Conservation (phyloP, 2,888 invertebrate species). For the Venustoraphidia nigricollis region DNA sequence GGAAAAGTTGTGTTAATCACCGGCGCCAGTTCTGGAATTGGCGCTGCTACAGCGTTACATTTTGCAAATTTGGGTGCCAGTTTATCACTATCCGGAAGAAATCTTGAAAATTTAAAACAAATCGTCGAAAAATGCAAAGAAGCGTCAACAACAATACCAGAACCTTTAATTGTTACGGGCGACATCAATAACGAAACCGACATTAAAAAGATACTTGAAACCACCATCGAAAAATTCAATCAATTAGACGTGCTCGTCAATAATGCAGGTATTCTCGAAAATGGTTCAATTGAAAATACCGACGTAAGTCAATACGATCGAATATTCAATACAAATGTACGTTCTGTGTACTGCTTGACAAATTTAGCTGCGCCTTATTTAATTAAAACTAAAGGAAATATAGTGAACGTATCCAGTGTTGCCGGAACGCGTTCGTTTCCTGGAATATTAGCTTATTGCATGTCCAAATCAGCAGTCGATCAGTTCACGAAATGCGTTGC, state of each 20-base stretch:
- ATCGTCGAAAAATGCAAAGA: constrained; percentile 40
- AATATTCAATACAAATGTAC: constrained; percentile 78
- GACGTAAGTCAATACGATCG: constrained; percentile 76
- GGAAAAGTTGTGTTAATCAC: constrained; percentile 62
- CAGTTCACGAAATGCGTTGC: constrained; percentile 89
- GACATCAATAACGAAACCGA: constrained; percentile 63
- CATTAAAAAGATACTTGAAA: constrained; percentile 51
- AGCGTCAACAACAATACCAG: constrained; percentile 17
- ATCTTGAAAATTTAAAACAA: constrained; percentile 46
- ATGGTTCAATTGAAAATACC: constrained; percentile 74
- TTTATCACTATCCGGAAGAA: constrained; percentile 57
- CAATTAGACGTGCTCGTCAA: constrained; percentile 71
- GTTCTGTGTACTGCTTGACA: constrained; percentile 67
- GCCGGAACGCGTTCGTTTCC: constrained; percentile 84
- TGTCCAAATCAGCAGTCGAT: constrained; percentile 89
- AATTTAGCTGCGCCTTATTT: constrained; percentile 80
- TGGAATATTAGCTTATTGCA: constrained; percentile 76
- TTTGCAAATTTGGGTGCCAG: constrained; percentile 61
- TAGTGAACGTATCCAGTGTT: constrained; percentile 92
- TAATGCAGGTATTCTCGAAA: constrained; percentile 75
- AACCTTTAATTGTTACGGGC: constrained; percentile 44
- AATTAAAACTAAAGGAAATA: constrained; percentile 67
- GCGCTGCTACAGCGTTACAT: constrained; percentile 63
- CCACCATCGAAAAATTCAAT: constrained; percentile 58
- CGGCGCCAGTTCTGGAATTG: constrained; percentile 77